Base-by-base conservation (phyloP, 2,797 vertebrate genomes). In the Chaetophractus vellerosus region DNA sequence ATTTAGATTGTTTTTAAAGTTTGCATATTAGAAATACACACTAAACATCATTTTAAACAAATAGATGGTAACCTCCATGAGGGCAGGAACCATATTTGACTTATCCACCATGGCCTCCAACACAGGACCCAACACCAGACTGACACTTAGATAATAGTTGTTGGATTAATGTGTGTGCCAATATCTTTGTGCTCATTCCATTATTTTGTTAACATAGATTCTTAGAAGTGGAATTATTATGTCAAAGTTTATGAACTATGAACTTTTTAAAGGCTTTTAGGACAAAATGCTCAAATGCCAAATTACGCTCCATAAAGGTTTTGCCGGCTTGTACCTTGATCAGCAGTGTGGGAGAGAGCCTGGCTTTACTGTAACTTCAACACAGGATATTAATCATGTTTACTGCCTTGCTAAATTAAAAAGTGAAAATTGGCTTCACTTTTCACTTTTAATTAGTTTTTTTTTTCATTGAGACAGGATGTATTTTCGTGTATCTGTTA, bases 201-300 rank as follows among this genome's bases (percentile, higher is more conserved):
- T 95, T 79, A 55, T 63, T 93, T 92, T 93, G 72, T 90, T 90
- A 63, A 88, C 72, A 61, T 31, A 78, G 19, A 85, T 85, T 79
- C 52, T 89, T 88, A 59, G 48, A 95, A 61, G 59, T 72, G 3
- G 19, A 89, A 64, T 90, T 90, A 95, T 52, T 81, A 9, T 87
- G 55, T 72, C 64, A 94, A 93, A 93, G 33, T n/a, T 68, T 68
- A 52, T 82, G 31, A 95, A 92, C 74, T 81, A 48, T 88, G 59
- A 90, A 52, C 21, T 86, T 95, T 71, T 79, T 7, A 52, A 89
- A 90, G 14, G 8, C 24, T 85, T 36, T 85, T 87, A 84, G 50
- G 85, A 76, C 9, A 93, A 88, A 57, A 64, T 93, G 45, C 71
- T 57, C 64, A 90, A 63, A 68, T 91, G 18, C 26, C 55, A 64